Conservation (phyloP, 2,888 invertebrate genomes). For the Ectemnius cavifrons region DNA sequence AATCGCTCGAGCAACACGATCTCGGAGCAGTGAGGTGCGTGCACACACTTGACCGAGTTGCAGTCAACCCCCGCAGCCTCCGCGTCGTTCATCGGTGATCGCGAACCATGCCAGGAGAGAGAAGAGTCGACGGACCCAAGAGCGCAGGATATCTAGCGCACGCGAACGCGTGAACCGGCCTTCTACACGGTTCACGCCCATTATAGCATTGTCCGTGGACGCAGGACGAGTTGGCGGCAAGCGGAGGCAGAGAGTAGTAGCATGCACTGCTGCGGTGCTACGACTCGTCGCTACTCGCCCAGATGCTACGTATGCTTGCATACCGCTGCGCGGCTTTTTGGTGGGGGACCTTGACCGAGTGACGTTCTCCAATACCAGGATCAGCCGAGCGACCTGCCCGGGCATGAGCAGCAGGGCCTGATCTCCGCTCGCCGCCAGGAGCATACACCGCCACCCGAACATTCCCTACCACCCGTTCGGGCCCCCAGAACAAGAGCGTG, state of each 20-base stretch:
- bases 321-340: constrained; percentile 62
- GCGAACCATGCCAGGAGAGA: neutral
- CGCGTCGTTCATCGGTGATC: neutral
- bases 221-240: constrained; percentile 24
- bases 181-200: constrained; percentile 58
- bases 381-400: neutral
- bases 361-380: constrained; percentile 62
- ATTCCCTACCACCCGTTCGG: constrained; percentile 15
- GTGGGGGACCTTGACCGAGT: constrained; percentile 76
- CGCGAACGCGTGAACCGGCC: constrained; percentile 39
- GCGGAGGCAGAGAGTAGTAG: constrained; percentile 2
- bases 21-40: neutral
- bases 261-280: neutral
- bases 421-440: too few relatives aligned
- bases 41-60: constrained; percentile 14
- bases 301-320: too few relatives aligned
- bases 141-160: too few relatives aligned
- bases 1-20: neutral
- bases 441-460: too few relatives aligned
- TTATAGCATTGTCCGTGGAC: constrained; percentile 69
- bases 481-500: constrained; percentile 17
- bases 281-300: too few relatives aligned
- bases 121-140: constrained; percentile 16
- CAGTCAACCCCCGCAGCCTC: neutral
- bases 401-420: neutral